A percentile compares a stretch with the other conserved stretches of the same genome.
phyloP scores from a whole-genome alignment of 2,797 vertebrate genomes.

The Pseudochirops corinnae region DNA sequence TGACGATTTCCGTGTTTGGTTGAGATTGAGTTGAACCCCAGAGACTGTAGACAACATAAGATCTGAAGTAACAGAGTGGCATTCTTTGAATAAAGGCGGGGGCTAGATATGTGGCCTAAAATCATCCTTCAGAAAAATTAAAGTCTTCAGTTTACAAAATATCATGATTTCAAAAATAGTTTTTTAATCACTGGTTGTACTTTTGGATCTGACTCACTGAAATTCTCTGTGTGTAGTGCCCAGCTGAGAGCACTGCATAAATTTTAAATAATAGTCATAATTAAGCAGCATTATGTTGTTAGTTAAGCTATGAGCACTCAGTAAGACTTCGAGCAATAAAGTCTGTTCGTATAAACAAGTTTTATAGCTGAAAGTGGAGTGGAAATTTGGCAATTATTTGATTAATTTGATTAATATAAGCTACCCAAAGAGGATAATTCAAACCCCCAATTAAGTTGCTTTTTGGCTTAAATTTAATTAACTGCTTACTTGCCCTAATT shows the following conservation, averaged over 20 bases:
- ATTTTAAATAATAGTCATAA: slow-evolving; percentile 44
- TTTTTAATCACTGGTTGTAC: slow-evolving; percentile 35
- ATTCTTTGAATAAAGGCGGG: slow-evolving; percentile 31
- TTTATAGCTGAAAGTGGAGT: background rate
- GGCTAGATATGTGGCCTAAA: slow-evolving; percentile 40
- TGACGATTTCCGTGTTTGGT: background rate
- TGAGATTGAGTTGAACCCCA: background rate
- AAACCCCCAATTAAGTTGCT: slow-evolving; percentile 16
- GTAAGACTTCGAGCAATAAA: slow-evolving; percentile 49
- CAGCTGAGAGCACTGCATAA: slow-evolving; percentile 33
- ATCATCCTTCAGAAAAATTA: slow-evolving; percentile 51
- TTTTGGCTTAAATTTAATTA: slow-evolving; percentile 39
- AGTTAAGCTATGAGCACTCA: slow-evolving; percentile 54
- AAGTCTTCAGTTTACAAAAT: slow-evolving; percentile 35
- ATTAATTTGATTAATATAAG: slow-evolving; percentile 47
- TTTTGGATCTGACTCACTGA: slow-evolving; percentile 30
- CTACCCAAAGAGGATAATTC: background rate
- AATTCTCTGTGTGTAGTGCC: slow-evolving; percentile 38
- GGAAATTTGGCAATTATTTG: background rate
- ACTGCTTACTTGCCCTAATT: background rate
- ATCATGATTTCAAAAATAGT: slow-evolving; percentile 17
- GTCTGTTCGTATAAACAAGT: slow-evolving; percentile 52
- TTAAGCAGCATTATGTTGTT: slow-evolving; percentile 21
- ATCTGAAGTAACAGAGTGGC: background rate
- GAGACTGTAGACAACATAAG: background rate